Percentiles rank a stretch among this genome's conserved stretches.
Evolutionary conservation across 2,113 vertebrate genomes (phyloP).

Genomic region (Illadopsis cleaveri): DNA sequence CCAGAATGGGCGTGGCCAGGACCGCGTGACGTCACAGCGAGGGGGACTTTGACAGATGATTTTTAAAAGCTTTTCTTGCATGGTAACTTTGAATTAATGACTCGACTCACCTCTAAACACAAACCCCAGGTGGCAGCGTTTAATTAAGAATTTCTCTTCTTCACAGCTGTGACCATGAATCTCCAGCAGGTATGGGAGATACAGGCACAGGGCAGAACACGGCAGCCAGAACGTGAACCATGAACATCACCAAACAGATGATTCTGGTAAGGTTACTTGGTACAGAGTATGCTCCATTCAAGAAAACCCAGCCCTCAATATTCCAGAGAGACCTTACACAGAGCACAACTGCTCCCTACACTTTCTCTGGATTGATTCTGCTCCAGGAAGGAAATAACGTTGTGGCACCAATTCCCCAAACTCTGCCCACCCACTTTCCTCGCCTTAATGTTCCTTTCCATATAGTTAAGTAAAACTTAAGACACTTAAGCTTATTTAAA

Average conservation of each 20-base stretch:
- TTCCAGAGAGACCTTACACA: no score
- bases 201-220: not conserved
- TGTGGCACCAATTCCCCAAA: not conserved
- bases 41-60: fast-evolving
- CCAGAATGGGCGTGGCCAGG: fast-evolving
- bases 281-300: fast-evolving
- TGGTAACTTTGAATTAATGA: not conserved
- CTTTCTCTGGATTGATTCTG: not conserved
- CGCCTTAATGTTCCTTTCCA: not conserved
- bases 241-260: fast-evolving
- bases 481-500: not conserved
- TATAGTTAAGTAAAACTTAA: not conserved
- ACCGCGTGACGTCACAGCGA: fast-evolving
- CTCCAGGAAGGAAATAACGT: no score
- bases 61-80: fast-evolving
- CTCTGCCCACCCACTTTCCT: not conserved
- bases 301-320: not conserved
- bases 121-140: not conserved
- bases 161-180: no score
- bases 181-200: not conserved
- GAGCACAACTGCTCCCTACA: not conserved
- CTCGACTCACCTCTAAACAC: not conserved
- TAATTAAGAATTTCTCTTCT: not conserved
- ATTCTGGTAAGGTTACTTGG: not conserved
- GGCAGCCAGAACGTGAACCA: no score